Conservation (phyloP, 1,140 invertebrate genomes). For the Mya arenaria region DNA sequence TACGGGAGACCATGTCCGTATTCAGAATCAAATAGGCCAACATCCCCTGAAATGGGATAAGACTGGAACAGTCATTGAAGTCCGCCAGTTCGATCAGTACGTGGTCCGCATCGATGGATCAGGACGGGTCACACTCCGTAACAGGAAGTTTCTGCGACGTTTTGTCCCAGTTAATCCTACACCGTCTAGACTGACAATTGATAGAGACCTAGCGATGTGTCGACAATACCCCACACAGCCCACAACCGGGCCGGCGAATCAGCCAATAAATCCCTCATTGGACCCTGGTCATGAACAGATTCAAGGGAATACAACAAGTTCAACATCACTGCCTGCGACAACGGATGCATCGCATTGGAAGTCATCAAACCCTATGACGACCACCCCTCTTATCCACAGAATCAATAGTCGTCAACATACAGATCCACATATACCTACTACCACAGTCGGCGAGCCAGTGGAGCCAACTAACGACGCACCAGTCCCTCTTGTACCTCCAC, state of each 20-base stretch:
- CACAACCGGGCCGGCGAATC: no score
- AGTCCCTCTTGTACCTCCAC: not conserved
- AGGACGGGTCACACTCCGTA: constrained; percentile 54
- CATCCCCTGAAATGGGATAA: constrained; percentile 59
- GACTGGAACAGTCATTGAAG: constrained; percentile 49
- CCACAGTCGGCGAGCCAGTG: not conserved
- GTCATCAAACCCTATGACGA: not conserved
- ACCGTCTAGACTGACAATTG: no score
- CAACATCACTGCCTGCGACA: not conserved
- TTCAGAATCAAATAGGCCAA: constrained; percentile 20
- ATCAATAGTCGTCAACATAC: not conserved
- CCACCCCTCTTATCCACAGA: not conserved
- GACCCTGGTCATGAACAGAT: not conserved
- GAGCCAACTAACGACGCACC: not conserved
- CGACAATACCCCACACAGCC: no score
- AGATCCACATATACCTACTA: not conserved
- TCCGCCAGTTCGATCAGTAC: constrained; percentile 65
- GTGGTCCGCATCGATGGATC: constrained; percentile 57
- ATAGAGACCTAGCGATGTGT: no score
- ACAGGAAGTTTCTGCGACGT: constrained; percentile 54
- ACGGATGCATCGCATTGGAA: not conserved
- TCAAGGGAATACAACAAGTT: not conserved
- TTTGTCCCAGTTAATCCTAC: no score
- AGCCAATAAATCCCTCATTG: no score
- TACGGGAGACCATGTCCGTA: constrained; percentile 49